These are phyloP conservation scores for Entomyzon cyanotis DNA, from an alignment of 2,113 vertebrate species.

Conservation along the genomic window DNA sequence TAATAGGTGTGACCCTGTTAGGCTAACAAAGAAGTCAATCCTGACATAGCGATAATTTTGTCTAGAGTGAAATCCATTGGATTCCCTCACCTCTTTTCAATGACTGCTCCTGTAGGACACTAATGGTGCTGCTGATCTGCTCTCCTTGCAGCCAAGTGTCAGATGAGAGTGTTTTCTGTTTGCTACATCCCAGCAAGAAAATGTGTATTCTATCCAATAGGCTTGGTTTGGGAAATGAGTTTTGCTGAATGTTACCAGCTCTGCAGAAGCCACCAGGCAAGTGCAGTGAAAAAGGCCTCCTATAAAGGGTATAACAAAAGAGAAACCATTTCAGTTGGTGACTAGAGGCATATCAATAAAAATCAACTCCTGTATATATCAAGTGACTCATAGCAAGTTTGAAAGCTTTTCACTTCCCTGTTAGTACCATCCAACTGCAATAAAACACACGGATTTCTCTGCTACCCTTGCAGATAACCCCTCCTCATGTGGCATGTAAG, in stretches of 20 bases:
- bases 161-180: conserved; percentile 58
- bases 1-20: conserved; percentile 24
- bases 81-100: conserved; percentile 39
- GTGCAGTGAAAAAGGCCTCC: conserved; percentile 60
- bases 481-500: background rate
- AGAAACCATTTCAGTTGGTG: conserved; percentile 64
- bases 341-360: conserved; percentile 66
- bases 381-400: conserved; percentile 70
- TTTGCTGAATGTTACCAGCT: conserved; percentile 66
- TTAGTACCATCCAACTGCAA: conserved; percentile 52
- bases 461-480: conserved; percentile 65
- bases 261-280: conserved; percentile 63
- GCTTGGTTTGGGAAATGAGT: conserved; percentile 69
- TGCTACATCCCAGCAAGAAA: conserved; percentile 49
- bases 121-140: conserved; percentile 15
- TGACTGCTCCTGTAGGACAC: conserved; percentile 37
- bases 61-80: background rate
- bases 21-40: conserved; percentile 17
- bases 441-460: conserved; percentile 64
- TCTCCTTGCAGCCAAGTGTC: conserved; percentile 34
- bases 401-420: conserved; percentile 70
- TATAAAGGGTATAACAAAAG: conserved; percentile 62
- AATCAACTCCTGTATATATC: conserved; percentile 66
- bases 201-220: conserved; percentile 48
- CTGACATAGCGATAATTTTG: background rate